Evolutionary conservation across 1,140 invertebrate species (phyloP).

Genomic region (Pseudachorutes palmiensis): DNA sequence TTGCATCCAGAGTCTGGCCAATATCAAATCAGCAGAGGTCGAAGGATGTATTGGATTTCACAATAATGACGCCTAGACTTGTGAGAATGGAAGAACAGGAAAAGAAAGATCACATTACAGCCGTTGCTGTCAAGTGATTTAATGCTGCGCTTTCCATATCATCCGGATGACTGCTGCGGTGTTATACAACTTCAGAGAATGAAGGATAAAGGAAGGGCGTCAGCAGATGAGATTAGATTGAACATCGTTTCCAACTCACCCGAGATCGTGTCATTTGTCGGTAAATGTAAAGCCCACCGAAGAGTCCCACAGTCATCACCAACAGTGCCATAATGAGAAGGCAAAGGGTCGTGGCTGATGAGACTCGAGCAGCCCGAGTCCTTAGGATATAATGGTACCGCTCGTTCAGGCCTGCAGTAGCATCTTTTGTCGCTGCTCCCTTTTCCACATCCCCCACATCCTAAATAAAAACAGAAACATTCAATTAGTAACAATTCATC

Average conservation of each 20-base stretch:
- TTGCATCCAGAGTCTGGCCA: too few species aligned
- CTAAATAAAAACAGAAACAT: constrained; percentile 20
- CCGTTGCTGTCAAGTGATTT: too few species aligned
- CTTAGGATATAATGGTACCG: constrained; percentile 44
- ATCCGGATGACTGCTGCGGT: too few species aligned
- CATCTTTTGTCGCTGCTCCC: constrained; percentile 39
- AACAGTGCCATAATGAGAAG: constrained; percentile 62
- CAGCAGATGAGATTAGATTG: neutral
- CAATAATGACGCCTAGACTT: too few species aligned
- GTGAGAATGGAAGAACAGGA: too few species aligned
- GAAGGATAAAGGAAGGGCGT: too few species aligned
- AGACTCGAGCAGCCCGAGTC: constrained; percentile 48
- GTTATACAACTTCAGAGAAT: too few species aligned
- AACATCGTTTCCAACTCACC: too few species aligned
- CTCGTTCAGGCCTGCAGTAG: constrained; percentile 42
- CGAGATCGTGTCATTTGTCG: constrained; percentile 56
- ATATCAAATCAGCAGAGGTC: too few species aligned
- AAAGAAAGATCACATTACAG: too few species aligned
- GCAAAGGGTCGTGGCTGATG: constrained; percentile 56
- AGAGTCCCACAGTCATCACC: constrained; percentile 63
- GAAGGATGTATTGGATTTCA: too few species aligned
- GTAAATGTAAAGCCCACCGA: constrained; percentile 67
- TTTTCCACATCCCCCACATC: constrained; percentile 31
- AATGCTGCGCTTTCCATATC: too few species aligned
- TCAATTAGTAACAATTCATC: constrained; percentile 13